phyloP scores from a whole-genome alignment of 1,140 invertebrate genomes.

The Ptiloglossa arizonensis region DNA sequence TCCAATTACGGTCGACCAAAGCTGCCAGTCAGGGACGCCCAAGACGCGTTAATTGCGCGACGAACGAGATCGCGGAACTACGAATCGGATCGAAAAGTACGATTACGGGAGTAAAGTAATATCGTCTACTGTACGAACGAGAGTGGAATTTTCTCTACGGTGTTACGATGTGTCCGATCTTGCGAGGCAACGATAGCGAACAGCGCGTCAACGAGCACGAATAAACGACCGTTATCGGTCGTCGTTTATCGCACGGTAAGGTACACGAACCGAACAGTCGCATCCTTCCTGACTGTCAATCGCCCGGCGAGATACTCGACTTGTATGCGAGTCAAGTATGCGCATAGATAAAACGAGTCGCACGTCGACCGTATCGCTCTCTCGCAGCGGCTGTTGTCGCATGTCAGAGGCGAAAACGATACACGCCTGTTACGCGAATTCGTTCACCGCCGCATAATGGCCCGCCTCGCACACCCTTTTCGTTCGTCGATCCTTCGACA shows the following conservation, averaged over 20 bases:
- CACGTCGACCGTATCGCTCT: constrained; percentile 43
- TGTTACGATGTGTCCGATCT: too few species aligned
- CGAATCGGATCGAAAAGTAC: too few species aligned
- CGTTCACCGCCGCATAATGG: constrained; percentile 25
- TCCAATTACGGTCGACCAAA: not conserved
- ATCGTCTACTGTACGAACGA: too few species aligned
- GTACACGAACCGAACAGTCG: constrained; percentile 25
- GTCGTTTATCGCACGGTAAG: constrained; percentile 31
- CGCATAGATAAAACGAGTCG: constrained; percentile 59
- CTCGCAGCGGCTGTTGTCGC: constrained; percentile 42
- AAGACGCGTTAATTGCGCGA: constrained; percentile 10
- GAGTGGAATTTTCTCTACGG: too few species aligned
- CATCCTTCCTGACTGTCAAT: constrained; percentile 35
- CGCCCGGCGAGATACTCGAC: constrained; percentile 53
- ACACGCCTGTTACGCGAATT: constrained; percentile 45
- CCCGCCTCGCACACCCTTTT: too few species aligned
- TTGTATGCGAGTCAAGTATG: constrained; percentile 51
- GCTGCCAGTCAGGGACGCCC: not conserved
- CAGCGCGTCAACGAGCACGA: constrained; percentile 7
- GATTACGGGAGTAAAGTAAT: too few species aligned
- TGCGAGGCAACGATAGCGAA: too few species aligned
- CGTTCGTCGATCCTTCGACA: too few species aligned
- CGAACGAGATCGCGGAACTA: too few species aligned
- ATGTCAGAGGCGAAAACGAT: constrained; percentile 39
- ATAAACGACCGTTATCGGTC: constrained; percentile 29